These are phyloP conservation scores for Scaptomyza montana DNA, from an alignment of 1,140 invertebrate genomes.

Conservation along the genomic window DNA sequence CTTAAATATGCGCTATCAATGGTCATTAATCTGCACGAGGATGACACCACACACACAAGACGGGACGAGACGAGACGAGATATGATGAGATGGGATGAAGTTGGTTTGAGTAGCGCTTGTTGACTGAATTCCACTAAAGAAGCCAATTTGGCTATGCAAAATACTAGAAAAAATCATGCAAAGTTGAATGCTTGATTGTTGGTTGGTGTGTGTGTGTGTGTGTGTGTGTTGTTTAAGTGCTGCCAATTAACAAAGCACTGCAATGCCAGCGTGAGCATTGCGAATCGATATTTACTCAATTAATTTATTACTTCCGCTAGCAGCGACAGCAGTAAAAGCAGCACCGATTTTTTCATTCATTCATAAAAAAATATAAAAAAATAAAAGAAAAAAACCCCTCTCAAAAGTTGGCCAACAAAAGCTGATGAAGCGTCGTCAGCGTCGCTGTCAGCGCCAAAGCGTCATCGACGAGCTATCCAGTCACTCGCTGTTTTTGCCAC, in stretches of 20 bases:
- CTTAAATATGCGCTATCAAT: conserved; percentile 73
- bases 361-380: conserved; percentile 46
- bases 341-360: conserved; percentile 77
- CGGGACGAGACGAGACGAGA: not conserved
- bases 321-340: conserved; percentile 32
- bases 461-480: conserved; percentile 16
- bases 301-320: conserved; percentile 80
- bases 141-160: conserved; percentile 78
- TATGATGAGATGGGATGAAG: too few species aligned
- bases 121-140: conserved; percentile 20
- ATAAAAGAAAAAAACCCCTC: conserved; percentile 17
- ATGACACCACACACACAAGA: not conserved
- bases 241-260: conserved; percentile 70
- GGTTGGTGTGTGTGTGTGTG: conserved; percentile 18
- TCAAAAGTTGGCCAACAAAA: conserved; percentile 50
- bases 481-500: conserved; percentile 31
- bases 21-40: conserved; percentile 69
- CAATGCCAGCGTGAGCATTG: conserved; percentile 33
- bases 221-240: conserved; percentile 57
- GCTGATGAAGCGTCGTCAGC: conserved; percentile 63
- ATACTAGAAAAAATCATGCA: conserved; percentile 27
- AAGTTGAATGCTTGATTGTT: conserved; percentile 43
- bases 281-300: conserved; percentile 81
- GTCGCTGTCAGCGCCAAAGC: conserved; percentile 59
- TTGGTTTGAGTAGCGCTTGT: not conserved